Evolutionary conservation across 2,888 invertebrate species (phyloP).

Genomic region (Lithosia quadra): DNA sequence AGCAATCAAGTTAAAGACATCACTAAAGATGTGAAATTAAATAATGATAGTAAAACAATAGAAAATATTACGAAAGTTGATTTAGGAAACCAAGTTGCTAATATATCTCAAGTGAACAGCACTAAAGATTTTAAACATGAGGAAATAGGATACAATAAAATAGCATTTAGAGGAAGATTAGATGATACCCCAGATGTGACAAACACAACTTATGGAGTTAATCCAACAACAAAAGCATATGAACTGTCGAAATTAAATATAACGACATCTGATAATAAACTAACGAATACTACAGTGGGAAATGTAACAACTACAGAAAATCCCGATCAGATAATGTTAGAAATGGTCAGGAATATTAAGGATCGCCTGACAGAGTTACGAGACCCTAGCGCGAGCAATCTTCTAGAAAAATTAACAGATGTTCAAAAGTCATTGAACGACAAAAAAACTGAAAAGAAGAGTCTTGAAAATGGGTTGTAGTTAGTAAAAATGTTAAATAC

Average conservation of each 20-base stretch:
- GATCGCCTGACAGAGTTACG: not conserved
- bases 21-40: not conserved
- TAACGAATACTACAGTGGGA: not conserved
- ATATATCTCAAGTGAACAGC: not conserved
- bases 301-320: not conserved
- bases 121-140: not conserved
- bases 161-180: not conserved
- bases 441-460: no score
- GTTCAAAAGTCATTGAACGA: no score
- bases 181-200: not conserved
- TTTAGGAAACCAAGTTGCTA: not conserved
- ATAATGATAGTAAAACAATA: not conserved
- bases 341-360: not conserved
- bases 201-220: not conserved
- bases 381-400: not conserved
- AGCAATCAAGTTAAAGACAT: not conserved
- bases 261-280: not conserved
- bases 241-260: not conserved
- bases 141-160: not conserved
- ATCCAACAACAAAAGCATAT: not conserved
- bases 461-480: no score
- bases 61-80: not conserved
- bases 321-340: no score
- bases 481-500: no score
- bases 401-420: no score